These are phyloP conservation scores for Sphaerophoria taeniata DNA, from an alignment of 2,888 invertebrate genomes.

Conservation along the genomic window DNA sequence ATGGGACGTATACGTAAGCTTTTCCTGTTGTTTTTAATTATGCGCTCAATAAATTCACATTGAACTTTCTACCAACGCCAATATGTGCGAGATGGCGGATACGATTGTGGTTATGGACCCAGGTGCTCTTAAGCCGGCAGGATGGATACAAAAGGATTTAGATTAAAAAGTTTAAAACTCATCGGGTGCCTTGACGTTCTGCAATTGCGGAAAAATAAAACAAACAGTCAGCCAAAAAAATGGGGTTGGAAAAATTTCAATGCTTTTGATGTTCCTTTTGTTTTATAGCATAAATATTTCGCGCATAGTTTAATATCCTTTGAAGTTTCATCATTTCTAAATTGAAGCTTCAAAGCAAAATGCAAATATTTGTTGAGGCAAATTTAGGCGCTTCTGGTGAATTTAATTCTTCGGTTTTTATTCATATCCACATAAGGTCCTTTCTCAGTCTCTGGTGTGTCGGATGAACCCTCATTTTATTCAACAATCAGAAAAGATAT, in stretches of 20 bases:
- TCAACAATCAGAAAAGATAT: not conserved
- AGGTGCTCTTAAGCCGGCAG: not conserved
- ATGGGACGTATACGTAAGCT: slow-evolving; percentile 48
- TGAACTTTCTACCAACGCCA: slow-evolving; percentile 17
- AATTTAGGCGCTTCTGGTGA: not conserved
- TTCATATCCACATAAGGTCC: too few species aligned
- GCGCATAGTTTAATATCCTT: not conserved
- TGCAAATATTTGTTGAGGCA: not conserved
- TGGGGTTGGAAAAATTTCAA: not conserved
- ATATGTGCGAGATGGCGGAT: not conserved
- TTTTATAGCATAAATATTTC: not conserved
- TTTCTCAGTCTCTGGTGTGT: not conserved
- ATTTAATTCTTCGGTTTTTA: not conserved
- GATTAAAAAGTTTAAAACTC: not conserved
- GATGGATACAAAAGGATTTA: not conserved
- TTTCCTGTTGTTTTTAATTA: slow-evolving; percentile 23
- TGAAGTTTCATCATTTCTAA: not conserved
- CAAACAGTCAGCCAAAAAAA: not conserved
- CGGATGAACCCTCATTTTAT: not conserved
- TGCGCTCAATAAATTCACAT: slow-evolving; percentile 25
- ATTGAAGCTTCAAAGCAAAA: not conserved
- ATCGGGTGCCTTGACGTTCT: not conserved
- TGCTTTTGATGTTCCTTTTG: not conserved
- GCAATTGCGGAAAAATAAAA: not conserved
- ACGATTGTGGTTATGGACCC: not conserved